phyloP scores from a whole-genome alignment of 2,888 invertebrate genomes.

The Mythimna loreyi region DNA sequence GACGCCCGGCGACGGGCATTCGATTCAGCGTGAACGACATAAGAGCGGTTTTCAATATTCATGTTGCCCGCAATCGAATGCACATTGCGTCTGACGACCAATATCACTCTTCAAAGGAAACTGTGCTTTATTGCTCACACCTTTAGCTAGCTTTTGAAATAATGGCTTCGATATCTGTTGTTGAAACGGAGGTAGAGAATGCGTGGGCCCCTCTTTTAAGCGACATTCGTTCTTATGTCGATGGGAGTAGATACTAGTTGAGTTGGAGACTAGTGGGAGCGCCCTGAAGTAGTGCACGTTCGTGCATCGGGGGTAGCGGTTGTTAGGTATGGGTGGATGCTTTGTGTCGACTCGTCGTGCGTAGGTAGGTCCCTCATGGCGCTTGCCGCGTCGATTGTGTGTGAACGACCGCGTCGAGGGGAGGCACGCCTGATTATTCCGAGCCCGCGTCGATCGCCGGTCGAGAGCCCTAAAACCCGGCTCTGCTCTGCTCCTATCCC shows the following conservation, averaged over 20 bases:
- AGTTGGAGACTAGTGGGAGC: slow-evolving; percentile 22
- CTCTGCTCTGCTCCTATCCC: slow-evolving; percentile 70
- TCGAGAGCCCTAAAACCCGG: slow-evolving; percentile 85
- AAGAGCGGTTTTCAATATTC: slow-evolving; percentile 88
- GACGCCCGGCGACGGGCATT: slow-evolving; percentile 77
- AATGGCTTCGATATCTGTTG: slow-evolving; percentile 65
- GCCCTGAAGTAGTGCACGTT: slow-evolving; percentile 76
- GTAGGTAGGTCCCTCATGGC: slow-evolving; percentile 86
- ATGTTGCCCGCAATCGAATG: slow-evolving; percentile 81
- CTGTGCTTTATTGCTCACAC: slow-evolving; percentile 76
- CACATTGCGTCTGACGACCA: slow-evolving; percentile 80
- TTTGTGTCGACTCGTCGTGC: slow-evolving; percentile 84
- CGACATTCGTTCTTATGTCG: slow-evolving; percentile 47
- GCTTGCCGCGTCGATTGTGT: slow-evolving; percentile 86
- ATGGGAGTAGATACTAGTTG: slow-evolving; percentile 65
- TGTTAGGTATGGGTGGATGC: slow-evolving; percentile 85
- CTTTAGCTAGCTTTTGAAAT: slow-evolving; percentile 76
- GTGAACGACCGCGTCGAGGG: slow-evolving; percentile 89
- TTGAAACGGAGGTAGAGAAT: slow-evolving; percentile 76
- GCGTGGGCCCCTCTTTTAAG: slow-evolving; percentile 60
- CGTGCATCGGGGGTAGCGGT: slow-evolving; percentile 80
- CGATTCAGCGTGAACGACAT: slow-evolving; percentile 81
- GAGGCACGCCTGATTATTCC: slow-evolving; percentile 87
- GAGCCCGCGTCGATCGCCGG: slow-evolving; percentile 84
- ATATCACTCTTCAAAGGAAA: slow-evolving; percentile 70